phyloP scores from a whole-genome alignment of 2,797 vertebrate genomes.

The Phylloscopus collybita region DNA sequence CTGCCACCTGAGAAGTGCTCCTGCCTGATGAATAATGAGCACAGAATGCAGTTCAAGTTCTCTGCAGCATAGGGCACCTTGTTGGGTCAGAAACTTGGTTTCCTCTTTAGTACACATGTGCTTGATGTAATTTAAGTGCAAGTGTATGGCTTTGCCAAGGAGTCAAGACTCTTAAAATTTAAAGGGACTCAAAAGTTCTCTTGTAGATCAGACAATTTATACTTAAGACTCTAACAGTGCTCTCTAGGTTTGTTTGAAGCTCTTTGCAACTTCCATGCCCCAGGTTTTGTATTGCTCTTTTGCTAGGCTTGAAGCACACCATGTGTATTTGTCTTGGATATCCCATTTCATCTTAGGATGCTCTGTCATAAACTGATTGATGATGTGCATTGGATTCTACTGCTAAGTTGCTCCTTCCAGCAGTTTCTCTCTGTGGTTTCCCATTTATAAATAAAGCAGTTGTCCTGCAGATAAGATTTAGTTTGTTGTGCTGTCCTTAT shows the following conservation, averaged over 20 bases:
- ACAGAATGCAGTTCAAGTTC: accelerated
- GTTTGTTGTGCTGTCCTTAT: background rate
- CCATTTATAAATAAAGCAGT: background rate
- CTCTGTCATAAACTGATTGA: background rate
- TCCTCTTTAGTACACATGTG: accelerated
- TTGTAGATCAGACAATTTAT: background rate
- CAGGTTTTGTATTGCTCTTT: background rate
- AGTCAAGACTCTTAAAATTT: background rate
- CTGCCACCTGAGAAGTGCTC: background rate
- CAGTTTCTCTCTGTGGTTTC: background rate
- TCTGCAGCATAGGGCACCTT: accelerated
- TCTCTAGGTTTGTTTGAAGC: background rate
- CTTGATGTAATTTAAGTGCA: background rate
- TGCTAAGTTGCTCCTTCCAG: background rate
- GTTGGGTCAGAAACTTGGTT: background rate
- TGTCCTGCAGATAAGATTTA: background rate
- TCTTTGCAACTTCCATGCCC: background rate
- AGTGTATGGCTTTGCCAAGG: background rate
- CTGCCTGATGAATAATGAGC: accelerated
- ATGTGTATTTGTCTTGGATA: background rate
- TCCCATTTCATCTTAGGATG: background rate
- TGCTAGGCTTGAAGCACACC: background rate
- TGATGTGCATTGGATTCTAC: background rate
- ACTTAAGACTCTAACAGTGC: background rate
- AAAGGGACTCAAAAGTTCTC: background rate